Base-by-base conservation (phyloP, 2,797 vertebrate species). In the Amphiprion clarkii region DNA sequence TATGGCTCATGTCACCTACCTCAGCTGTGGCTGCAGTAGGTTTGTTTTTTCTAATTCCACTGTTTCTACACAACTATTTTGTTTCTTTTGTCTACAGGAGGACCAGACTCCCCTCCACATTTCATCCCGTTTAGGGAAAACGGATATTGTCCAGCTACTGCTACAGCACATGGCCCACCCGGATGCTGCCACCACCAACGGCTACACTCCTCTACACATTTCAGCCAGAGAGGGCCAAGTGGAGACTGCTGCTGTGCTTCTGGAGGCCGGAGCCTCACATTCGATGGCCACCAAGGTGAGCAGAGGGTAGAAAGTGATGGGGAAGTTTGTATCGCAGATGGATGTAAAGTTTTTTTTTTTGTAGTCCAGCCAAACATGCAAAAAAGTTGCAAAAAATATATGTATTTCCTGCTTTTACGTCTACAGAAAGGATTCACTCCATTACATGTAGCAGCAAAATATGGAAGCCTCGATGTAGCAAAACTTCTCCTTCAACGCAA, bases 41-140 rank as follows among this genome's bases (percentile, higher is more conserved):
- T 46, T n/a, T 25, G 0, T 39, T 19, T 56, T 64, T 56, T 72
- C 13, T 46, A 11, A 33, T 5, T 59, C 14, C 16, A 67, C 27
- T 59, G n/a, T 1, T 17, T 81, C 42, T n/a, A 13, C 19, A 17
- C 29, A 2, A 40, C 5, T 44, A 4, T 27, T 3, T 40, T 19
- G 1, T 36, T 27, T 63, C 7, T 39, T 0, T 74, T 5, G 13
- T 21, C 46, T 49, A 14, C 92, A 99, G 98, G 98, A 99, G 93
- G 97, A 99, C 83, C 98, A 99, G 95, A 99, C 98, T 2, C 97
- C 98, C 0, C 94, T 99, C 66, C 98, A 99, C 87, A 99, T 99
- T 46, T 95, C 98, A 3, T 98, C 98, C 19, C 97, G 98, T 81
- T 89, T 99, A 88, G 98, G 98, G n/a, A 98, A 99, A 92, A 97